Conservation (phyloP, 2,113 vertebrate species). For the Pelobates fuscus region DNA sequence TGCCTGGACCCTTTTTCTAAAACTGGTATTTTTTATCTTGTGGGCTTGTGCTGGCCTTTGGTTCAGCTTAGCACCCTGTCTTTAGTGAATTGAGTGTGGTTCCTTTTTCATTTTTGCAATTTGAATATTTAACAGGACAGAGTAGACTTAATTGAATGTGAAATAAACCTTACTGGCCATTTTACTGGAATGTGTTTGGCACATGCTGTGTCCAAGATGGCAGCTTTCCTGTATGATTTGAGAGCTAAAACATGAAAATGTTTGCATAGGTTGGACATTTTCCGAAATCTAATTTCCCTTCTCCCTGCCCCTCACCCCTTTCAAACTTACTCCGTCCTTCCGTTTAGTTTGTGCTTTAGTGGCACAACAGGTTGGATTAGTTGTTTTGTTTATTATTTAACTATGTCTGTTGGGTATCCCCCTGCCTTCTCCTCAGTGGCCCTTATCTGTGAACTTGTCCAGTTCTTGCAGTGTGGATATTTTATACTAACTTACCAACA, state of each 20-base stretch:
- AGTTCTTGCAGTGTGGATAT: constrained; percentile 27
- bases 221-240: background rate
- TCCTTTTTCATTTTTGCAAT: too few species aligned
- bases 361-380: background rate
- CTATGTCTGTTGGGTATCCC: background rate
- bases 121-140: too few species aligned
- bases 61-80: too few species aligned
- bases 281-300: background rate
- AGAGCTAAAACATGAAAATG: constrained; percentile 14
- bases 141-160: too few species aligned
- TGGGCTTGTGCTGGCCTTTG: too few species aligned
- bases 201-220: too few species aligned
- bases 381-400: background rate
- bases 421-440: background rate
- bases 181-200: too few species aligned
- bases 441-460: background rate
- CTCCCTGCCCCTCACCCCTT: background rate
- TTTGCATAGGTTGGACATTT: constrained; percentile 7
- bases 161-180: too few species aligned
- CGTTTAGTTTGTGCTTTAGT: background rate
- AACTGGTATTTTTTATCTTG: too few species aligned
- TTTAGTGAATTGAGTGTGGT: too few species aligned
- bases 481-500: constrained; percentile 8
- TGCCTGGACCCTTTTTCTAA: too few species aligned
- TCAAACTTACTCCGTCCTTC: background rate